phyloP scores from a whole-genome alignment of 1,140 invertebrate genomes.

The Zaprionus taronus region DNA sequence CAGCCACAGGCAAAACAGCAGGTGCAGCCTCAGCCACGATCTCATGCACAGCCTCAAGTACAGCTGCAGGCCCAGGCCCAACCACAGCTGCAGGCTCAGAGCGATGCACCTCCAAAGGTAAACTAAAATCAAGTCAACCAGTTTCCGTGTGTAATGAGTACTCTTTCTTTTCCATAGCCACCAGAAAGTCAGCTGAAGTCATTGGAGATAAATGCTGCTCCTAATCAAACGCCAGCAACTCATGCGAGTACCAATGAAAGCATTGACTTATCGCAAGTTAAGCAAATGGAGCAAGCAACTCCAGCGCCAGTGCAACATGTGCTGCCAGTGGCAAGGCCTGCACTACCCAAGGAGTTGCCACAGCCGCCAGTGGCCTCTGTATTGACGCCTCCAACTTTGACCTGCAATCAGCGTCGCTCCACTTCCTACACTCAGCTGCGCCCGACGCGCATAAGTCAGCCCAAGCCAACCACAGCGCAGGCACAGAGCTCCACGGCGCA shows the following conservation, averaged over 20 bases:
- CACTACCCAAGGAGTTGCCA: not conserved
- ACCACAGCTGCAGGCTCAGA: not conserved
- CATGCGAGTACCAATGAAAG: not conserved
- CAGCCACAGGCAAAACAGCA: constrained; percentile 8
- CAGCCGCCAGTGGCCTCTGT: not conserved
- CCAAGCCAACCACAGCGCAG: constrained; percentile 72
- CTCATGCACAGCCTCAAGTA: not conserved
- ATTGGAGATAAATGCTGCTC: not conserved
- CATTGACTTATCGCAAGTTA: not conserved
- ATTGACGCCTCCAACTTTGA: constrained; percentile 49
- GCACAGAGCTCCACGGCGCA: constrained; percentile 69
- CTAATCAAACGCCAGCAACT: not conserved
- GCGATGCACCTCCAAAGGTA: not conserved
- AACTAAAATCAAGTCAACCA: not conserved
- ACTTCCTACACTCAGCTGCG: constrained; percentile 71
- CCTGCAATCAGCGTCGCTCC: constrained; percentile 69
- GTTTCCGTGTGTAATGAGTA: not conserved
- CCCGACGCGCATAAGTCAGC: constrained; percentile 75
- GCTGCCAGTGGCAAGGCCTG: not conserved
- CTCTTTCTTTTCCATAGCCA: not conserved
- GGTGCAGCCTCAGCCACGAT: not conserved
- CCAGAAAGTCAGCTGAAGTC: not conserved
- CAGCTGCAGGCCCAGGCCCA: not conserved
- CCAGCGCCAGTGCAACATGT: not conserved
- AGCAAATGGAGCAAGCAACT: not conserved